A percentile compares a stretch with the other conserved stretches of the same genome.
Evolutionary conservation across 2,888 invertebrate species (phyloP).

Genomic region (Pemphredon lugubris): DNA sequence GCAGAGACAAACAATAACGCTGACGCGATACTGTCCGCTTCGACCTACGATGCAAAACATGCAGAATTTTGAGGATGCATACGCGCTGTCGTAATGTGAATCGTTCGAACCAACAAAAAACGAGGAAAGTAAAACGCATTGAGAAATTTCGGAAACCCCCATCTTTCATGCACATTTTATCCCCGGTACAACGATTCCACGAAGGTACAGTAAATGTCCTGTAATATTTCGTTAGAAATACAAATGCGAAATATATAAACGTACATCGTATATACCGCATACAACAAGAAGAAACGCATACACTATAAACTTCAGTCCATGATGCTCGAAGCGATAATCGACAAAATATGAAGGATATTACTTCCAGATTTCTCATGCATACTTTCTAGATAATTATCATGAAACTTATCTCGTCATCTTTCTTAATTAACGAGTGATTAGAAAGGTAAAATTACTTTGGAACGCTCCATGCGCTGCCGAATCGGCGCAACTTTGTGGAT

Average conservation of each 20-base stretch:
- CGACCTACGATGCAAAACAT: conserved; percentile 21
- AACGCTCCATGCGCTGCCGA: conserved; percentile 49
- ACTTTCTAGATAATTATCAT: not conserved
- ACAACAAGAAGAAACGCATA: no score
- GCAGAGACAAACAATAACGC: conserved; percentile 23
- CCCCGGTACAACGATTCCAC: no score
- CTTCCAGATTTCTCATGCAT: conserved; percentile 20
- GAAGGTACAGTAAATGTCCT: no score
- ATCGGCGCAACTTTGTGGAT: conserved; percentile 24
- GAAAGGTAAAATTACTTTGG: no score
- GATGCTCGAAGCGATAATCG: no score
- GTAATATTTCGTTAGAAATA: no score
- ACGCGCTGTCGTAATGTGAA: conserved; percentile 19
- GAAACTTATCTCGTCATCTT: not conserved
- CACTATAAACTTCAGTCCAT: no score
- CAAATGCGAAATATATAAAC: no score
- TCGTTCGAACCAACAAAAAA: not conserved
- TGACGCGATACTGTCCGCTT: conserved; percentile 13
- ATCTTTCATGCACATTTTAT: no score
- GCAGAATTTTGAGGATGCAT: conserved; percentile 35
- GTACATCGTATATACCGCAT: no score
- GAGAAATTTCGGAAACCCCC: no score
- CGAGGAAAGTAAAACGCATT: not conserved
- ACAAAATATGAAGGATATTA: no score
- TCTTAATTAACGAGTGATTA: not conserved